These are phyloP conservation scores for Sciurus vulgaris DNA, from an alignment of 2,797 vertebrate genomes.

Conservation along the genomic window DNA sequence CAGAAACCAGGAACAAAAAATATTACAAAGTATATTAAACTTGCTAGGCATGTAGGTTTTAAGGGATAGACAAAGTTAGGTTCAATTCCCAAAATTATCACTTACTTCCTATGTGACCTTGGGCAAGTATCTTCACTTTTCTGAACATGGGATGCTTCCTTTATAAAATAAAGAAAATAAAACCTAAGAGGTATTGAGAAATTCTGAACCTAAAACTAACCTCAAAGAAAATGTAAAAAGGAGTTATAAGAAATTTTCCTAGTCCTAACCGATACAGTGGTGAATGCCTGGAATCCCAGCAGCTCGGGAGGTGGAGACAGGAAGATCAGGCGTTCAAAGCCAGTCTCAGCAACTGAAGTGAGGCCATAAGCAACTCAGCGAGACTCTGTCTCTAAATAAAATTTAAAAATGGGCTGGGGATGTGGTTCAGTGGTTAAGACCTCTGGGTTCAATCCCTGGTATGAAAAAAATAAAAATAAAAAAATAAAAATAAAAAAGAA, in stretches of 20 bases:
- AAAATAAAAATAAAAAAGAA: too few relatives aligned
- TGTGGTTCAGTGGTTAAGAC: too few relatives aligned
- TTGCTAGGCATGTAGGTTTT: neutral
- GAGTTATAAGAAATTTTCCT: neutral
- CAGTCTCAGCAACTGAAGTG: too few relatives aligned
- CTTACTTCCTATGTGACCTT: constrained; percentile 12
- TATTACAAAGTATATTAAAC: neutral
- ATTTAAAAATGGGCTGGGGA: too few relatives aligned
- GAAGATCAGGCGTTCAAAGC: too few relatives aligned
- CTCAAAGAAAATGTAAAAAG: constrained; percentile 32
- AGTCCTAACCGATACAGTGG: too few relatives aligned
- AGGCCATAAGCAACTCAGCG: too few relatives aligned
- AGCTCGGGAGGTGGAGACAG: too few relatives aligned
- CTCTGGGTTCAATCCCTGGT: too few relatives aligned
- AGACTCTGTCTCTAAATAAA: too few relatives aligned
- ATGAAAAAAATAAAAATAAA: too few relatives aligned
- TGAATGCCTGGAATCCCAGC: too few relatives aligned
- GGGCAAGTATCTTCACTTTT: constrained; percentile 26
- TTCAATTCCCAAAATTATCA: neutral
- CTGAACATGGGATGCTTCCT: neutral
- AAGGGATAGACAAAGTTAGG: neutral
- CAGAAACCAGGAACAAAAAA: constrained; percentile 33
- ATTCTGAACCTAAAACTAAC: constrained; percentile 24
- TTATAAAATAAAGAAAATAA: constrained; percentile 50
- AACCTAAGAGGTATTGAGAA: neutral